Evolutionary conservation across 2,797 vertebrate species (phyloP), one percentile per base, ranked within the genome.

Genomic region (Amphiprion clarkii): DNA sequence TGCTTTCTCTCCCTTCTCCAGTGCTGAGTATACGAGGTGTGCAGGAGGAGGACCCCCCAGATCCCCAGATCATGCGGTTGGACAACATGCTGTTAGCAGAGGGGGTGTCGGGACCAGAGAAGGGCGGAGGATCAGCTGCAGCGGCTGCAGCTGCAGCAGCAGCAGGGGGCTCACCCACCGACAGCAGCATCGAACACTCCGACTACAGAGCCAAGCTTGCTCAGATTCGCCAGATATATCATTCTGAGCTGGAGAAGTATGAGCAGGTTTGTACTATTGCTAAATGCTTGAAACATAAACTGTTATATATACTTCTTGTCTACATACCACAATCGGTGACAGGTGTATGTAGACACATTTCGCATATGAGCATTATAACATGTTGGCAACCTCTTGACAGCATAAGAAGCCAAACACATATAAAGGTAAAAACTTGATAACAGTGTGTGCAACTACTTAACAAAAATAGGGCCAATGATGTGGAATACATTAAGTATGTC

Each of bases 141-240:
- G 96, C 95, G 0, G 95, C 95, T 0, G 96, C 95, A 0, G 95
- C 93, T 13, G 96, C 96, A 4, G 97, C 96, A 4, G 95, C 96
- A 9, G 95, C 96, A 44, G 96, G 96, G 63, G 97, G 96, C 87
- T 97, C 95, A 66, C 96, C 96, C 55, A 96, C 96, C 52, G 96
- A 97, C 89, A 96, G 95, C 94, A 96, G 96, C 94, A 96, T 97
- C 82, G 97, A 98, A 78, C 96, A 96, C 95, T 97, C 96, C 0
- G 96, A 97, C 95, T 97, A 97, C 94, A 95, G 96, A 93, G 96
- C 96, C 94, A 97, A 97, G 93, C 96, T 97, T 48, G 95, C 96
- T 70, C 96, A 97, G 94, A 97, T 97, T 88, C 95, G 95, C 79
- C 96, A 97, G 95, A 96, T 97, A 87, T 97, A 97, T 93, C 96